Conservation (phyloP, 2,888 invertebrate genomes). For the Phragmatobia fuliginosa region DNA sequence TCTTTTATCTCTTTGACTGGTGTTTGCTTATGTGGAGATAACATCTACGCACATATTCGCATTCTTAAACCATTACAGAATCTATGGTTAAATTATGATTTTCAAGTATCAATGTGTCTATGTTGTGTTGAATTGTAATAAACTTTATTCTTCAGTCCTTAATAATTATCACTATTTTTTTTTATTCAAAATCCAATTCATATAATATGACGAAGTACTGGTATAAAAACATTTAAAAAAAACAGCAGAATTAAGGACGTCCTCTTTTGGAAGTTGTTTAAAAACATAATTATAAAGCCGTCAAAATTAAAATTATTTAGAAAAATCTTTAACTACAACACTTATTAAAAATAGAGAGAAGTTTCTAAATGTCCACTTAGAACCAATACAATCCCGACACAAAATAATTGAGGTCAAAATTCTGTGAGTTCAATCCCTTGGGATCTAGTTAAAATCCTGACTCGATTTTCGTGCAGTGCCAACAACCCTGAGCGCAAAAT, state of each 20-base stretch:
- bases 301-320: too few relatives aligned
- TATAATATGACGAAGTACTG: too few relatives aligned
- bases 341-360: background rate
- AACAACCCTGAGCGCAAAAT: slow-evolving; percentile 63
- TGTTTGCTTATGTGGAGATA: slow-evolving; percentile 6
- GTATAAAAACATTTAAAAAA: background rate
- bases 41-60: slow-evolving; percentile 1
- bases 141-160: too few relatives aligned
- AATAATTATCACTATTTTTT: too few relatives aligned
- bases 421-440: background rate
- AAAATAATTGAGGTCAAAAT: background rate
- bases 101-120: background rate
- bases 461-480: slow-evolving; percentile 28
- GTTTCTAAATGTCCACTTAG: background rate
- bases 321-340: background rate
- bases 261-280: background rate
- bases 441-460: slow-evolving; percentile 9
- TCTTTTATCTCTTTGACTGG: slow-evolving; percentile 18
- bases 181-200: too few relatives aligned
- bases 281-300: background rate
- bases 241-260: background rate
- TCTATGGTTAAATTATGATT: background rate
- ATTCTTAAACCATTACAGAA: slow-evolving; percentile 3
- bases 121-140: too few relatives aligned
- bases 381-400: background rate